A percentile compares a stretch with the other conserved stretches of the same genome.
Evolutionary conservation across 2,888 invertebrate genomes (phyloP).

Genomic region (Cyrtodaria siliqua): DNA sequence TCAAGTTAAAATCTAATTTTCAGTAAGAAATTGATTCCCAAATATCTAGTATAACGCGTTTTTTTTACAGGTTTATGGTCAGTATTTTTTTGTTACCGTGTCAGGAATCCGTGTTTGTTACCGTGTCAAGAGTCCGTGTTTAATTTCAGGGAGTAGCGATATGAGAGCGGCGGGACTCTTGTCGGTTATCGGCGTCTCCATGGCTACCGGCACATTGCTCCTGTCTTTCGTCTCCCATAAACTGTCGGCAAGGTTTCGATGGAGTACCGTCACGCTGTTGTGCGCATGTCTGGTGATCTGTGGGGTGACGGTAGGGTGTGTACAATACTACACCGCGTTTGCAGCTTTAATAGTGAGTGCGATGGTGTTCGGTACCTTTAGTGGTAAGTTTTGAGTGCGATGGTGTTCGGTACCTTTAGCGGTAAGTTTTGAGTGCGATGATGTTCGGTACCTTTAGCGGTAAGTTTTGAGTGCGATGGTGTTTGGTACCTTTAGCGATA

Average conservation of each 20-base stretch:
- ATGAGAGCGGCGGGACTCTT: neutral
- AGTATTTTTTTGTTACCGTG: no score
- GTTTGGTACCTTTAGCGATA: constrained; percentile 31
- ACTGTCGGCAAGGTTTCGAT: constrained; percentile 11
- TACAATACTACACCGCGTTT: constrained; percentile 25
- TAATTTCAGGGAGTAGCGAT: neutral
- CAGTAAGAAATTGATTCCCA: no score
- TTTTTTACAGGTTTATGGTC: no score
- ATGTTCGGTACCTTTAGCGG: constrained; percentile 29
- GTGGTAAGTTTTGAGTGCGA: constrained; percentile 24
- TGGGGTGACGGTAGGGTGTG: constrained; percentile 18
- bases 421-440: constrained; percentile 23
- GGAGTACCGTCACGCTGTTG: no score
- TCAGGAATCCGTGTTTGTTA: no score
- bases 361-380: constrained; percentile 22
- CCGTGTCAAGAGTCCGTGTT: no score
- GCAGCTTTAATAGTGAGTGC: constrained; percentile 15
- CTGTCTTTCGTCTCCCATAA: constrained; percentile 3
- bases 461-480: constrained; percentile 18
- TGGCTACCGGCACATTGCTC: neutral
- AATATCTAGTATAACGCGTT: no score
- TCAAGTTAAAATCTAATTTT: no score
- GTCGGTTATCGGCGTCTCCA: neutral
- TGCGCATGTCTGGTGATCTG: neutral
- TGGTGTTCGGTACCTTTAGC: constrained; percentile 25